These are phyloP conservation scores for Erythrocercus mccallii DNA, from an alignment of 2,113 vertebrate species.

Conservation along the genomic window DNA sequence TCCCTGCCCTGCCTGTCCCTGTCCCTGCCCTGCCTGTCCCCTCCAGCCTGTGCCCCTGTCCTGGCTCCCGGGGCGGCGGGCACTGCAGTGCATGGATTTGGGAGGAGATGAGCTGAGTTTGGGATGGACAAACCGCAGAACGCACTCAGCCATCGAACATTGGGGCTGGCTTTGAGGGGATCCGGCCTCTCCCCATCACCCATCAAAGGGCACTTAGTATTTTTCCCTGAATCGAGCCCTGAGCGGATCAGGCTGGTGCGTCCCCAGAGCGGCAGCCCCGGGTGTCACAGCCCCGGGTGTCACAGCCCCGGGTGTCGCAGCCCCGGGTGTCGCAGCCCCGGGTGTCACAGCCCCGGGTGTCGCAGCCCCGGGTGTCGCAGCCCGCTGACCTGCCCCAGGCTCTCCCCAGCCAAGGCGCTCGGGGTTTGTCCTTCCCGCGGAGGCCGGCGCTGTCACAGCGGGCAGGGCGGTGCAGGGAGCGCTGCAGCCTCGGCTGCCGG, in stretches of 20 bases:
- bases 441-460: rapidly evolving
- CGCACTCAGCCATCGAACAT: rapidly evolving
- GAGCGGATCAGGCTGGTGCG: rapidly evolving
- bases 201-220: rapidly evolving
- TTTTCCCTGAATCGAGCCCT: not conserved
- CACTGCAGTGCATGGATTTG: rapidly evolving
- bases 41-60: rapidly evolving
- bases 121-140: not conserved
- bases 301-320: not conserved
- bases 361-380: not conserved
- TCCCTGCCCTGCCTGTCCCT: too few species aligned
- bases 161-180: not conserved
- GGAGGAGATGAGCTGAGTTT: rapidly evolving
- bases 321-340: not conserved
- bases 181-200: not conserved
- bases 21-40: not conserved
- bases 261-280: not conserved
- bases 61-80: rapidly evolving
- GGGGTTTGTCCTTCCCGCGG: not conserved
- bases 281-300: not conserved
- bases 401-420: rapidly evolving
- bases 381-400: not conserved
- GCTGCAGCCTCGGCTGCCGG: not conserved
- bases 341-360: not conserved
- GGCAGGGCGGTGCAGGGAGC: not conserved